Evolutionary conservation across 2,888 invertebrate genomes (phyloP).

Genomic region (Octonoba sinensis): DNA sequence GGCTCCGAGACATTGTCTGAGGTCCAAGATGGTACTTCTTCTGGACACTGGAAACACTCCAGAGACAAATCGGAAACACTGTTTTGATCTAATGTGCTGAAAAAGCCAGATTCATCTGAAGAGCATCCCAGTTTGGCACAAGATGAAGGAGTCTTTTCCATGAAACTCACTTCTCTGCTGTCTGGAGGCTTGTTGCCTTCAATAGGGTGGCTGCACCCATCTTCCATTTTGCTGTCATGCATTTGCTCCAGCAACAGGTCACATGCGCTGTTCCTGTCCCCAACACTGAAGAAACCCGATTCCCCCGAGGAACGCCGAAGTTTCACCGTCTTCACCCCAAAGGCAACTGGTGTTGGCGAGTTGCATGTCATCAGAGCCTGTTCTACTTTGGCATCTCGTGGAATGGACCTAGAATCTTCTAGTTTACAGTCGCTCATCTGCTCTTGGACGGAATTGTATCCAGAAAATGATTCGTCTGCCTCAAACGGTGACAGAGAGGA

Average conservation of each 20-base stretch:
- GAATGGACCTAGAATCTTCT: constrained; percentile 23
- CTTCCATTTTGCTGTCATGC: too few relatives aligned
- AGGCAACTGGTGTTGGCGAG: constrained; percentile 16
- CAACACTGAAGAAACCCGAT: constrained; percentile 88
- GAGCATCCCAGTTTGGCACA: constrained; percentile 22
- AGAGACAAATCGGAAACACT: constrained; percentile 27
- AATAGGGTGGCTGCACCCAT: background rate
- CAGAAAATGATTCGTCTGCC: constrained; percentile 37
- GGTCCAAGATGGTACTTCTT: constrained; percentile 48
- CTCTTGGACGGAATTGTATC: constrained; percentile 60
- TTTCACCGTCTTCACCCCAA: constrained; percentile 55
- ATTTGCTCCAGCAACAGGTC: constrained; percentile 15
- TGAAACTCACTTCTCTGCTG: background rate
- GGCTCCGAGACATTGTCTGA: constrained; percentile 31
- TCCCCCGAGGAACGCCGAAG: constrained; percentile 78
- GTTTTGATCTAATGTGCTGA: constrained; percentile 76
- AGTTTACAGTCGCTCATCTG: constrained; percentile 57
- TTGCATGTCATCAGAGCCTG: too few relatives aligned
- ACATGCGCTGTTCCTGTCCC: constrained; percentile 64
- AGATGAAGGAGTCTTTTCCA: background rate
- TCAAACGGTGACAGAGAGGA: constrained; percentile 57
- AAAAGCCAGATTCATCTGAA: constrained; percentile 90
- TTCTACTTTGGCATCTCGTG: background rate
- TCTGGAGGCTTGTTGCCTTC: background rate
- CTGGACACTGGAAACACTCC: constrained; percentile 37